Evolutionary conservation across 2,113 vertebrate species (phyloP), one percentile per base, ranked within the genome.

Genomic region (Muntiacus reevesi): DNA sequence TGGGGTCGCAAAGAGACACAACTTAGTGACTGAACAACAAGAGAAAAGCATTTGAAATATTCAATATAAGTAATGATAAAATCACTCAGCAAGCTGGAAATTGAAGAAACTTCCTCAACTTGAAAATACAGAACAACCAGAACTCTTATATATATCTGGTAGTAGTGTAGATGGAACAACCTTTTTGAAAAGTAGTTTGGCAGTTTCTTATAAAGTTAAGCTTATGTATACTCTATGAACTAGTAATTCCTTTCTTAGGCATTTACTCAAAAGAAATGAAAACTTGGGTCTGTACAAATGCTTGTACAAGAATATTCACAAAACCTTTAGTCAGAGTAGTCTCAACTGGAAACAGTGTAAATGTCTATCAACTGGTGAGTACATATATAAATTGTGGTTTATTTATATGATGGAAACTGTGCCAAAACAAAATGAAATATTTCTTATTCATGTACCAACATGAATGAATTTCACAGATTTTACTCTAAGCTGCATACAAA

Each of bases 181-280:
- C 52, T 57, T 40, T 84, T 84, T 84, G 13, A 85, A 90, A 91
- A 82, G 36, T 7, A 76, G 3, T 47, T 64, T 33, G 62, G 76
- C 59, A 89, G 59, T 81, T 94, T 79, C 67, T 85, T 89, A 23
- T 57, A 36, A 97, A 94, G 30, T 82, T 76, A 94, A 97, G 89
- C 27, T 79, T 94, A 79, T 7, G 76, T 52, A 19, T 89, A 59
- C 33, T 71, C 27, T 71, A n/a, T 85, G 67, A 78, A 40, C 67
- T 33, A 93, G 81, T 7, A 89, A 59, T 62, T 74, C 40, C 30
- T 92, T 92, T 87, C 30, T n/a, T 76, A 87, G 71, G 71, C 27
- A 92, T 96, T 83, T 92, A 55, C 36, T 95, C 64, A 89, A 92
- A 87, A 50, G 21, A 94, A 92, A 92, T 74, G 45, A 59, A 86